Evolutionary conservation across 2,113 vertebrate genomes (phyloP).

Genomic region (Thermophis baileyi): DNA sequence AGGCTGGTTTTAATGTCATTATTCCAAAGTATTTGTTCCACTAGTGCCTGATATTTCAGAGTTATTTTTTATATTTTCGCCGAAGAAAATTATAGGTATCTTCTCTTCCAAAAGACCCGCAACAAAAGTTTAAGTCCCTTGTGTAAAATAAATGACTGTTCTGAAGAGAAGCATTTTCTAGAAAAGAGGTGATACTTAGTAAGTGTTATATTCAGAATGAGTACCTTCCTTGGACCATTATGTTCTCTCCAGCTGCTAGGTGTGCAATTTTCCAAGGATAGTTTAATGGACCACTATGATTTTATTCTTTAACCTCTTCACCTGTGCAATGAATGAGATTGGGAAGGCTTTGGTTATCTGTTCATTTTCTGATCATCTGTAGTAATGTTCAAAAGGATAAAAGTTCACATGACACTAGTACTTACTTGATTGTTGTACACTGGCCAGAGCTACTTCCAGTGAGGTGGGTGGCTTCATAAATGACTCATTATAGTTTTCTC

Average conservation of each 20-base stretch:
- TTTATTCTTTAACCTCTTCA: neutral
- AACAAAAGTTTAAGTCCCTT: conserved; percentile 41
- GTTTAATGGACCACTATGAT: neutral
- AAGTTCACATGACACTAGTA: neutral
- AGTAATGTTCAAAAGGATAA: neutral
- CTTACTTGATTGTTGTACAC: neutral
- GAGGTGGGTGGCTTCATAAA: neutral
- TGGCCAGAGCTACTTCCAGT: neutral
- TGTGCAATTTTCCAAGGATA: neutral
- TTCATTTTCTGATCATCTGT: neutral
- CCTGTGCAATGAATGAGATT: neutral
- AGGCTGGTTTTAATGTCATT: conserved; percentile 37
- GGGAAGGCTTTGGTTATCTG: neutral
- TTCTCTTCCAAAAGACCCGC: conserved; percentile 32
- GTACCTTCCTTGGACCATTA: neutral
- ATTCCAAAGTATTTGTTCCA: conserved; percentile 44
- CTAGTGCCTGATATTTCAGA: conserved; percentile 44
- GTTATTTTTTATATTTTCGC: conserved; percentile 44
- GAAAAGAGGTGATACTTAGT: neutral
- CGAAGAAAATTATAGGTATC: conserved; percentile 38
- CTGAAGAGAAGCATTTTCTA: conserved; percentile 18
- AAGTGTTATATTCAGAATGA: neutral
- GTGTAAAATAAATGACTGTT: conserved; percentile 9
- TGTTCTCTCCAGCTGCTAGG: neutral
- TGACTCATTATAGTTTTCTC: neutral